Evolutionary conservation across 2,888 invertebrate species (phyloP), one percentile per base, ranked within the genome.

Genomic region (Vanessa cardui): DNA sequence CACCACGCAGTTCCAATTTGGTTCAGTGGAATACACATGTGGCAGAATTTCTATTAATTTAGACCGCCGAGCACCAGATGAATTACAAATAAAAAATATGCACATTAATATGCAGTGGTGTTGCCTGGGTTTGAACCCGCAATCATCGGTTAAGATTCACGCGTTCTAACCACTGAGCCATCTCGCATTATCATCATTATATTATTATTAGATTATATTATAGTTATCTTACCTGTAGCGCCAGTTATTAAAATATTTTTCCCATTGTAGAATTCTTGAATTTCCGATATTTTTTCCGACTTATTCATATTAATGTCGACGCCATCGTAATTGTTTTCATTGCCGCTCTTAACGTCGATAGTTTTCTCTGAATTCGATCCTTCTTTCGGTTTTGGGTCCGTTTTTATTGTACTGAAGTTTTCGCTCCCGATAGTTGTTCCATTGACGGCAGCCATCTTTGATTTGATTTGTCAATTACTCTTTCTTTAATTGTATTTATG

Each of bases 191-290:
- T n/a, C n/a, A n/a, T n/a, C n/a, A n/a, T n/a, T n/a, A n/a, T n/a
- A n/a, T n/a, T n/a, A n/a, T n/a, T n/a, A n/a, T n/a, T n/a, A n/a
- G 8, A 50, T 9, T 33, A 26, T 26, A 26, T 26, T 26, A 3
- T 52, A 50, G 58, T 64, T 16, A 58, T 54, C 80, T 84, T 70
- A 93, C 94, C 95, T 72, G 94, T 94, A 39, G 92, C 94, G 62
- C 95, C 95, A 44, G 95, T 94, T 33, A 95, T 89, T 8, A 95
- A 86, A 0, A 95, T 75, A 77, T 90, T 94, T 76, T 94, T 94
- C 18, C 94, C 92, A 69, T 90, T 82, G 72, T 94, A 95, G 83
- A 95, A 95, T 74, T 88, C 82, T 74, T 94, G 94, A 8, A 95
- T 80, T 0, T 90, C 88, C 0, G 93, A 85, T 66, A 86, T 66